A percentile compares a stretch with the other conserved stretches of the same genome.
Evolutionary conservation across 2,113 vertebrate species (phyloP).

Genomic region (Natator depressus): DNA sequence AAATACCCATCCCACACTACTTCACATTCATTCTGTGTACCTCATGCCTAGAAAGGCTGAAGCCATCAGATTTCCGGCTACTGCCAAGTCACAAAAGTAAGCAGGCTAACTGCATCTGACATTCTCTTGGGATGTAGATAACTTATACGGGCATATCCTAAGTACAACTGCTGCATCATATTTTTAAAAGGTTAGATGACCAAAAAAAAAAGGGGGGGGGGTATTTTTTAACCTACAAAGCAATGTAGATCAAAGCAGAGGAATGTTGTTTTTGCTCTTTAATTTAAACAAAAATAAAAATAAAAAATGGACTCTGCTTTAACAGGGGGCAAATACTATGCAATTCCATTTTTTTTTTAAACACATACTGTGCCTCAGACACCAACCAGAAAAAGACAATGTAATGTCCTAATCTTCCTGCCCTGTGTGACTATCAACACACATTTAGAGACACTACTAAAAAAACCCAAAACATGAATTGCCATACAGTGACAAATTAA

Average conservation of each 20-base stretch:
- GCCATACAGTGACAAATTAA: background rate
- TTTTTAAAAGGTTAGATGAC: background rate
- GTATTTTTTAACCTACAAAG: background rate
- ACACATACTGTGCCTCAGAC: background rate
- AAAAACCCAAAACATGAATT: background rate
- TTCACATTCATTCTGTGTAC: constrained; percentile 45
- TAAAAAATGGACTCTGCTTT: background rate
- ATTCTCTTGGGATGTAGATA: constrained; percentile 28
- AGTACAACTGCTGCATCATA: background rate
- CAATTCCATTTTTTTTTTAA: background rate
- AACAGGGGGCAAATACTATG: background rate
- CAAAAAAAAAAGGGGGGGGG: background rate
- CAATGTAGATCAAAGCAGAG: background rate
- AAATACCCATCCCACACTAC: constrained; percentile 48
- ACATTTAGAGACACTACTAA: background rate
- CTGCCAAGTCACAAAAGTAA: constrained; percentile 40
- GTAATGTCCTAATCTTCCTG: background rate
- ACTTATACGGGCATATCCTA: background rate
- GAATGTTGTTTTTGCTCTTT: background rate
- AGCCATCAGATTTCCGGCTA: constrained; percentile 46
- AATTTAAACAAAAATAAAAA: background rate
- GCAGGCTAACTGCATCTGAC: constrained; percentile 17
- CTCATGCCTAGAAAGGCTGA: constrained; percentile 61
- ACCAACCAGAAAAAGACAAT: background rate
- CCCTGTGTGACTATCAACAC: background rate